Percentiles rank a stretch among this genome's conserved stretches.
Evolutionary conservation across 2,888 invertebrate species (phyloP).

Genomic region (Halocaridina rubra): DNA sequence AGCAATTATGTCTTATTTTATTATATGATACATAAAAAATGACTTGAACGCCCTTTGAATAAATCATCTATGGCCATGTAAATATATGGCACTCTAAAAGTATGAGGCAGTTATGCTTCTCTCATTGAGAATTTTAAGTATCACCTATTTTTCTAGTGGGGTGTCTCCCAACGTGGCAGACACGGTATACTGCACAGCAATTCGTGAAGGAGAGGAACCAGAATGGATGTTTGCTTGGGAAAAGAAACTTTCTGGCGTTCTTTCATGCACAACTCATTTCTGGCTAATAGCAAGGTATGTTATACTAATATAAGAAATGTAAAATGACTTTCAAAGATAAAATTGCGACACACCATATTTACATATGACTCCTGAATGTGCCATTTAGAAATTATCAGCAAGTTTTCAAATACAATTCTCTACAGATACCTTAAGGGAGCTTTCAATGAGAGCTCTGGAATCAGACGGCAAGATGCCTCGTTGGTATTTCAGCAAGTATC

Average conservation of each 20-base stretch:
- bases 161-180: conserved; percentile 78
- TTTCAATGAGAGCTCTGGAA: conserved; percentile 78
- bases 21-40: background rate
- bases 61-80: conserved; percentile 69
- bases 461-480: conserved; percentile 84
- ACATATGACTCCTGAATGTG: too few relatives aligned
- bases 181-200: conserved; percentile 80
- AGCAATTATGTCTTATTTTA: background rate
- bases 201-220: conserved; percentile 75
- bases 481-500: conserved; percentile 74
- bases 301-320: too few relatives aligned
- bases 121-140: too few relatives aligned
- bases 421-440: conserved; percentile 80
- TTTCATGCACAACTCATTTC: conserved; percentile 32
- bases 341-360: too few relatives aligned
- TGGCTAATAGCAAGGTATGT: conserved; percentile 44
- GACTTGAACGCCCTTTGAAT: background rate
- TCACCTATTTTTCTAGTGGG: too few relatives aligned
- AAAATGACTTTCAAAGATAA: too few relatives aligned
- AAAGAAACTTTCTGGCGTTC: conserved; percentile 66
- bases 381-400: too few relatives aligned
- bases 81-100: too few relatives aligned
- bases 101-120: too few relatives aligned
- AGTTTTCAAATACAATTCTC: too few relatives aligned
- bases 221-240: conserved; percentile 83